A percentile compares a stretch with the other conserved stretches of the same genome.
These are phyloP conservation scores for Micrasema minimum DNA, from an alignment of 1,140 invertebrate genomes.

Conservation along the genomic window DNA sequence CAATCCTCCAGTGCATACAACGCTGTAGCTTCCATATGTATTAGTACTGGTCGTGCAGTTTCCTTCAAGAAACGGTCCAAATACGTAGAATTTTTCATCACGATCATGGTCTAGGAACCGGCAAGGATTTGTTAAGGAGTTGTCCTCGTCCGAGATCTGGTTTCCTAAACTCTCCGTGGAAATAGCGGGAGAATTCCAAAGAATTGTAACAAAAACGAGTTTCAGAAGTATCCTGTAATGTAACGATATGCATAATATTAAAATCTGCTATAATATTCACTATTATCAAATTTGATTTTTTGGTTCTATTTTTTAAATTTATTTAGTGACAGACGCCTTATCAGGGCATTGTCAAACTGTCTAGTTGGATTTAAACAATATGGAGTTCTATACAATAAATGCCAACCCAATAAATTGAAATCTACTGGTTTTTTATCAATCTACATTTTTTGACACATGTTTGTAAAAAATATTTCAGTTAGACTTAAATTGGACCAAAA, in stretches of 20 bases:
- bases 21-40: neutral
- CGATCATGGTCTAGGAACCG: neutral
- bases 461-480: too few relatives aligned
- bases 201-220: neutral
- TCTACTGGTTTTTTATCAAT: too few relatives aligned
- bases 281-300: too few relatives aligned
- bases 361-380: too few relatives aligned
- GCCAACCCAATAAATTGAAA: too few relatives aligned
- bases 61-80: slow-evolving; percentile 13
- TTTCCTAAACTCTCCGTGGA: neutral
- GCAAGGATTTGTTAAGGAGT: neutral
- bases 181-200: neutral
- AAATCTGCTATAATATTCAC: too few relatives aligned
- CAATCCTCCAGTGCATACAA: neutral
- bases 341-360: too few relatives aligned
- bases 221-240: slow-evolving; percentile 6
- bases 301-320: too few relatives aligned
- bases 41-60: neutral
- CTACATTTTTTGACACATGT: too few relatives aligned
- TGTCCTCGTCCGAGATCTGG: neutral
- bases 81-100: neutral
- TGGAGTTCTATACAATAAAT: too few relatives aligned
- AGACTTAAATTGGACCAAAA: too few relatives aligned
- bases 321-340: too few relatives aligned
- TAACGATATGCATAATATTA: neutral